Base-by-base conservation (phyloP, 2,888 invertebrate species). In the Ganaspis brasiliensis region DNA sequence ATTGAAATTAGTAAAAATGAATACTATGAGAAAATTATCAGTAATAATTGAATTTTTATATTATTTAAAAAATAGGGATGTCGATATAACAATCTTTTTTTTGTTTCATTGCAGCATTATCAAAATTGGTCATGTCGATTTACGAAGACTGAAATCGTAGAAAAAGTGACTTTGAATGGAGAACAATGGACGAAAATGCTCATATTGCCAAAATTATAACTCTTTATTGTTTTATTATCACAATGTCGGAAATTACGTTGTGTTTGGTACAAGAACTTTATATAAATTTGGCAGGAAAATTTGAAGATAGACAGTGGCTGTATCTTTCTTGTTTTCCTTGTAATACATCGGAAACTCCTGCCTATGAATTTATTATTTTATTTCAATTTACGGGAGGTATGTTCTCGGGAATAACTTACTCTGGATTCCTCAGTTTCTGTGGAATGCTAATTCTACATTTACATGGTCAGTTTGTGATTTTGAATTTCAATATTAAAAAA, bases 361-460 rank as follows among this genome's bases (percentile, higher is more conserved):
- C 45, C 45, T 61, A 61, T 31, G 9, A 61, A 35, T 31, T 61
- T 31, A 35, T 31, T 6, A 10, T 8, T 16, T 35, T 61, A 1
- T 35, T 61, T 3, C 61, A 61, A 61, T 35, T 31, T 4, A 61
- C 35, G 10, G 61, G 9, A 35, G 16, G 61, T 4, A 0, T 35
- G 2, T 16, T 61, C 0, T 6, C 35, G 0, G 77, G 74, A 10
- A 55, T 78, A 1, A 70, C 75, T 0, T 81, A 77, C 55, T 73
- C 72, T 14, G 71, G 76, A 6, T 49, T 80, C 19, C 73, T 78
- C 49, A 76, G 76, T 9, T 77, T 80, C 21, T 78, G 78, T 5
- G 72, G 73, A 16, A 77, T 75, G 24, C 67, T 81, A 2, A 70
- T 81, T 3, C 26, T 80, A 14, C 81, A 81, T 70, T 40, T 80